Evolutionary conservation across 2,113 vertebrate genomes (phyloP), one percentile per base, ranked within the genome.

Genomic region (Struthidea cinerea): DNA sequence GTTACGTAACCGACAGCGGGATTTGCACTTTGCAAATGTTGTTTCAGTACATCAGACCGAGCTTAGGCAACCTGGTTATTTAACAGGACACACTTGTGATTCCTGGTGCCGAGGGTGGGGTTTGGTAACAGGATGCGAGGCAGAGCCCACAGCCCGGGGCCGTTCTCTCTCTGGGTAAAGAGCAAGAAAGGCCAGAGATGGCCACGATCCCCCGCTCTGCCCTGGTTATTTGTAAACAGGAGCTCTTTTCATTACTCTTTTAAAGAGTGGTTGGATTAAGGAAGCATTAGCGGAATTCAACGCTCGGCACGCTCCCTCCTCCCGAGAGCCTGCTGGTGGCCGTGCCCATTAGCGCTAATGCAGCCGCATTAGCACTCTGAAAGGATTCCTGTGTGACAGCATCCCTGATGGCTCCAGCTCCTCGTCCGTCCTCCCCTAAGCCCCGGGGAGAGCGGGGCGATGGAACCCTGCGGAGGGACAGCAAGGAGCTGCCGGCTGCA

Each of bases 11-110:
- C 4, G 89, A 63, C 90, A 87, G 87, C 5, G 16, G 94, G 95
- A 93, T 96, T 97, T 96, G 84, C 83, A 42, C 94, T 93, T 80
- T 18, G 86, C 90, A 83, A 93, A 95, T 73, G 91, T 59, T 76
- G 71, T 85, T 87, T 44, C 86, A 4, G 77, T 39, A 1, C 70
- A 70, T 46, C 59, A 30, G 73, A 20, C 75, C 67, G 4, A 92
- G 91, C 56, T 87, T 16, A 70, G 79, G 42, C 85, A 76, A 49
- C 61, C 63, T 17, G 83, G 28, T 52, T 44, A 13, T 37, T 63
- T 52, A 60, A 49, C 68, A 27, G 59, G 56, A 23, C 28, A 4
- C 10, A 0, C 56, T 30, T 5, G 59, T 17, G 16, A 35, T 35
- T 63, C 9, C 35, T 2, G 49, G n/a, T 69, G 27, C 39, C 6